Conservation (phyloP, 30 jellyfish, hydroid and myxozoan genomes). For the Aurelia aurita region DNA sequence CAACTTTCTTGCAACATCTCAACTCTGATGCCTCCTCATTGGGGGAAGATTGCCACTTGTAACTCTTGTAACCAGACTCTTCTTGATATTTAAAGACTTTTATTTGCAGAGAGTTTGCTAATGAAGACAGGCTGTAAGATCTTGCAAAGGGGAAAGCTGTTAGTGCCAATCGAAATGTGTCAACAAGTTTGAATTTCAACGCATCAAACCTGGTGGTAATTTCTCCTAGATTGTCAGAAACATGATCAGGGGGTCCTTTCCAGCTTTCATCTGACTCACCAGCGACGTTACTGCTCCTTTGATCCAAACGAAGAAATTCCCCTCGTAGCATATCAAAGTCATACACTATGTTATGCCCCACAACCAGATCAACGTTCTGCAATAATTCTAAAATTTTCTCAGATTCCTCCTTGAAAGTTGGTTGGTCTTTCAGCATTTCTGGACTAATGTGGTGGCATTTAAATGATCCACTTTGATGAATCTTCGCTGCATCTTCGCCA, state of each 20-base stretch:
- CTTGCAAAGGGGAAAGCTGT: conserved; percentile 27
- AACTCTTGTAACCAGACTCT: conserved; percentile 11
- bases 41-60: conserved; percentile 9
- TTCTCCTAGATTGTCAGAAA: neutral
- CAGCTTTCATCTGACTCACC: conserved; percentile 59
- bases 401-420: conserved; percentile 17
- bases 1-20: neutral
- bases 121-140: conserved; percentile 10
- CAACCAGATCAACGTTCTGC: conserved; percentile 21
- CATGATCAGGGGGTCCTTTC: neutral
- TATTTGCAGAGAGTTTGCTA: conserved; percentile 1
- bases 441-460: conserved; percentile 16
- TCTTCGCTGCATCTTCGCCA: conserved; percentile 30
- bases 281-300: neutral
- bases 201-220: conserved; percentile 3
- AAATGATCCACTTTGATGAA: neutral
- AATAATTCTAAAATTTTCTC: conserved; percentile 19
- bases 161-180: conserved; percentile 49
- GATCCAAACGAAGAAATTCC: conserved; percentile 47
- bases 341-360: conserved; percentile 47
- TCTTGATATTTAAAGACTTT: conserved; percentile 1
- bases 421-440: conserved; percentile 18
- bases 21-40: neutral
- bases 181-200: conserved; percentile 23
- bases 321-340: conserved; percentile 37